Evolutionary conservation across 1,140 invertebrate species (phyloP).

Genomic region (Apis mellifera): Amel_HAv3.1 CM009941.2:13884501-13885000

Average conservation of each 20-base stretch:
- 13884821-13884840: conserved; percentile 68
- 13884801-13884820: conserved; percentile 78
- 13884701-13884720: conserved; percentile 11
- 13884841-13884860: conserved; percentile 75
- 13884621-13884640: no score
- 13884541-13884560: conserved; percentile 64
- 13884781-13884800: conserved; percentile 78
- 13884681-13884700: background rate
- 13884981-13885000: no score
- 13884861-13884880: conserved; percentile 78
- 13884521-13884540: background rate
- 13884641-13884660: no score
- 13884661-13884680: background rate
- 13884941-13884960: background rate
- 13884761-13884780: conserved; percentile 44
- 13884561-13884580: conserved; percentile 80
- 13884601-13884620: conserved; percentile 63
- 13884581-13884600: conserved; percentile 77
- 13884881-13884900: conserved; percentile 68
- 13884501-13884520: conserved; percentile 34
- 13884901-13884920: conserved; percentile 64
- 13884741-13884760: background rate
- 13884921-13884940: conserved; percentile 31
- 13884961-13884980: no score
- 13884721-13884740: conserved; percentile 20